Conservation (phyloP, 1,140 invertebrate species). For the Coelopa frigida region DNA sequence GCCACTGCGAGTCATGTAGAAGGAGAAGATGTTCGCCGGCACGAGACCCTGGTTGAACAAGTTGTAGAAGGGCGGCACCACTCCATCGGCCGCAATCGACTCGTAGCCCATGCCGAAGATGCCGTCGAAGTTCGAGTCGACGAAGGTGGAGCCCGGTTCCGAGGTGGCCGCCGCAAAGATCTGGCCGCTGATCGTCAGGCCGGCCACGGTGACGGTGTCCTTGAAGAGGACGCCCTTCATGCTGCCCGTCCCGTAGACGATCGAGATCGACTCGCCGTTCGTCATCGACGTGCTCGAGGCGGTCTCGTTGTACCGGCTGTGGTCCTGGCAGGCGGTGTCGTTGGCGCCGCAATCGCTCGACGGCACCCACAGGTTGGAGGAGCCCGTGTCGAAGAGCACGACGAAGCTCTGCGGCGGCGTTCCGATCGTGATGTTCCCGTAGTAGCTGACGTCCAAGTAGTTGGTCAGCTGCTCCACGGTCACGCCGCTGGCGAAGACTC, state of each 20-base stretch:
- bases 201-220: constrained; percentile 67
- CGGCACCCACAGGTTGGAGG: constrained; percentile 98
- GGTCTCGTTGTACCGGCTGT: constrained; percentile 84
- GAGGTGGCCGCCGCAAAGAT: constrained; percentile 96
- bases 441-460: constrained; percentile 57
- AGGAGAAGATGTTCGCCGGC: constrained; percentile 79
- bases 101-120: constrained; percentile 88
- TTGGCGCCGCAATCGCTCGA: constrained; percentile 79
- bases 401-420: constrained; percentile 89
- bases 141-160: constrained; percentile 85
- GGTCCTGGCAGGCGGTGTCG: constrained; percentile 79
- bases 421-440: constrained; percentile 86
- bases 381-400: constrained; percentile 97
- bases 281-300: constrained; percentile 73
- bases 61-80: constrained; percentile 90
- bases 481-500: too few relatives aligned
- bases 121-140: constrained; percentile 93
- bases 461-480: constrained; percentile 22
- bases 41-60: constrained; percentile 82
- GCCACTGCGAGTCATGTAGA: constrained; percentile 73
- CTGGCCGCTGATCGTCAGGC: constrained; percentile 65
- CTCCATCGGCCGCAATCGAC: constrained; percentile 80
- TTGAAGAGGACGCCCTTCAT: constrained; percentile 89
- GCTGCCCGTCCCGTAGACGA: constrained; percentile 92
- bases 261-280: constrained; percentile 87